phyloP scores from a whole-genome alignment of 2,113 vertebrate genomes.

The Nesogale talazaci region DNA sequence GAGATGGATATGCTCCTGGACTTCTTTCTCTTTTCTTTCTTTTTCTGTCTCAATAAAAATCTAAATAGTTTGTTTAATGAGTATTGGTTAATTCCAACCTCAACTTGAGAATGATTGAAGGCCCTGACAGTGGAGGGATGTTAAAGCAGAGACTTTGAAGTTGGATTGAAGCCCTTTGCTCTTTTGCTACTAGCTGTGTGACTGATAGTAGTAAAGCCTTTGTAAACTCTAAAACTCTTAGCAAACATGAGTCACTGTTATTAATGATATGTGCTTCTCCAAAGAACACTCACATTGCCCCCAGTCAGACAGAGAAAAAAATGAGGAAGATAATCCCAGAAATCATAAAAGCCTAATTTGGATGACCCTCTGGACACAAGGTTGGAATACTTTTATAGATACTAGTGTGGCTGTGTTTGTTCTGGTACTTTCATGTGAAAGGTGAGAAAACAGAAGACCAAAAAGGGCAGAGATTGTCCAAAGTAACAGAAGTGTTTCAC shows the following conservation, averaged over 20 bases:
- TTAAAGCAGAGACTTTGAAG: slow-evolving; percentile 48
- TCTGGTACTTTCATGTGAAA: neutral
- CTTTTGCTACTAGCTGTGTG: slow-evolving; percentile 32
- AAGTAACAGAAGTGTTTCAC: neutral
- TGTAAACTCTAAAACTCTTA: slow-evolving; percentile 60
- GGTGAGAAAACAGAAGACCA: neutral
- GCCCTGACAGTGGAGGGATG: slow-evolving; percentile 6
- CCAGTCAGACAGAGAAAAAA: neutral
- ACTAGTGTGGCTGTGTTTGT: neutral
- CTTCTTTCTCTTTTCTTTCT: slow-evolving; percentile 1
- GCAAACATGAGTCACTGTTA: slow-evolving; percentile 58
- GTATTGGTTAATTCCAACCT: slow-evolving; percentile 48
- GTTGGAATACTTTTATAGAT: neutral
- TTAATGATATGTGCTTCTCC: slow-evolving; percentile 43
- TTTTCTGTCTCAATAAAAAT: slow-evolving; percentile 35
- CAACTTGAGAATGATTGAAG: slow-evolving; percentile 55
- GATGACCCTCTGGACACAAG: neutral
- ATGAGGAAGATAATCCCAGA: neutral
- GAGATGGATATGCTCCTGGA: neutral
- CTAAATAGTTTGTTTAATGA: slow-evolving; percentile 60
- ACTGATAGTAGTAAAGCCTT: slow-evolving; percentile 60
- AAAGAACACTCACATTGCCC: slow-evolving; percentile 30
- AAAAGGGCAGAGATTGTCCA: neutral
- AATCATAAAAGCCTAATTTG: neutral
- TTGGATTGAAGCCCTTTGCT: slow-evolving; percentile 15